Evolutionary conservation across 2,113 vertebrate genomes (phyloP).

Genomic region (Brachyistius frenatus): DNA sequence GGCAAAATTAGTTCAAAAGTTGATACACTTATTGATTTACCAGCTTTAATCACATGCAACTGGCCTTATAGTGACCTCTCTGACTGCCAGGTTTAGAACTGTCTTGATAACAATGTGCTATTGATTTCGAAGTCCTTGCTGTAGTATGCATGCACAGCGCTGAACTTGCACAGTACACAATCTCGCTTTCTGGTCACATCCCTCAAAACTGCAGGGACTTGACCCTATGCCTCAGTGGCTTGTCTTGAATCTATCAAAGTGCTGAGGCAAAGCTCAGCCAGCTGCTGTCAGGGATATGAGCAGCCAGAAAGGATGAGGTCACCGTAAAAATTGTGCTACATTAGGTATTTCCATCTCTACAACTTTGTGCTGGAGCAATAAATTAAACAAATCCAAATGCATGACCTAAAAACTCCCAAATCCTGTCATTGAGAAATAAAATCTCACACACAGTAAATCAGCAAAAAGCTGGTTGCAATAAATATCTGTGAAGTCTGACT

Average conservation of each 20-base stretch:
- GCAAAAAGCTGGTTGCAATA: slow-evolving; percentile 21
- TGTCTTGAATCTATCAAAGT: slow-evolving; percentile 77
- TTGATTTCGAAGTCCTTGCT: slow-evolving; percentile 52
- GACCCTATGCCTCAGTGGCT: slow-evolving; percentile 73
- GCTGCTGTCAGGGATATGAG: slow-evolving; percentile 69
- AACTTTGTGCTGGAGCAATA: slow-evolving; percentile 33
- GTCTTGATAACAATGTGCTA: slow-evolving; percentile 68
- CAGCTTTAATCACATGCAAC: slow-evolving; percentile 70
- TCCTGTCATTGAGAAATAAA: not conserved
- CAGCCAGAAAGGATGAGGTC: slow-evolving; percentile 72
- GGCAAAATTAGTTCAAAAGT: slow-evolving; percentile 57
- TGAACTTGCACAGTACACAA: slow-evolving; percentile 55
- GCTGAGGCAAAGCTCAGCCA: slow-evolving; percentile 67
- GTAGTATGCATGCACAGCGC: slow-evolving; percentile 48
- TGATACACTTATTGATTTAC: slow-evolving; percentile 75
- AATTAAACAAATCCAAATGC: slow-evolving; percentile 41
- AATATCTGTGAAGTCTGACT: slow-evolving; percentile 25
- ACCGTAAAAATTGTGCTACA: slow-evolving; percentile 60
- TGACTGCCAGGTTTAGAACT: slow-evolving; percentile 48
- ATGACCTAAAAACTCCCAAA: slow-evolving; percentile 29
- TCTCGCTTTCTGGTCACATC: slow-evolving; percentile 76
- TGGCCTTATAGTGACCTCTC: slow-evolving; percentile 62
- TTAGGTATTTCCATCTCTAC: slow-evolving; percentile 59
- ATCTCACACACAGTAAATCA: slow-evolving; percentile 25
- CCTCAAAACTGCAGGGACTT: slow-evolving; percentile 68